These are phyloP conservation scores for Malthinus seriepunctatus DNA, from an alignment of 2,888 invertebrate genomes.

Conservation along the genomic window DNA sequence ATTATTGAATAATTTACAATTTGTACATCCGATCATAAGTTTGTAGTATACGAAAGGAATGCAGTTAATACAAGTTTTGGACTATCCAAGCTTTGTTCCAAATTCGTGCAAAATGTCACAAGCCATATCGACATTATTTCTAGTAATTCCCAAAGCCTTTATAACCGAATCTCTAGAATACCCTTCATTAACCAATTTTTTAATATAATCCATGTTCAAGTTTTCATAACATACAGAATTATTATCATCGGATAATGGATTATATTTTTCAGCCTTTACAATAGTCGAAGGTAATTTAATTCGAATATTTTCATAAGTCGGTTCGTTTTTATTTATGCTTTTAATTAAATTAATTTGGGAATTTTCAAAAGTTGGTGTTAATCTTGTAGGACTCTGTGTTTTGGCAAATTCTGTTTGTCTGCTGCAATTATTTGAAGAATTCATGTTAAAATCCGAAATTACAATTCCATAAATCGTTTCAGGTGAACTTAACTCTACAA, in stretches of 20 bases:
- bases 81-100: conserved; percentile 63
- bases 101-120: conserved; percentile 92
- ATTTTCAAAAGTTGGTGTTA: conserved; percentile 60
- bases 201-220: conserved; percentile 88
- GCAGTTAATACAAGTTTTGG: conserved; percentile 8
- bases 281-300: conserved; percentile 45
- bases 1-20: too few relatives aligned
- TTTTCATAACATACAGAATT: conserved; percentile 75
- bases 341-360: conserved; percentile 18
- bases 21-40: too few relatives aligned
- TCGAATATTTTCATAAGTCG: conserved; percentile 44
- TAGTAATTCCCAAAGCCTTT: conserved; percentile 87
- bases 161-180: conserved; percentile 91
- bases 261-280: conserved; percentile 43
- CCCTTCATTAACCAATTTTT: conserved; percentile 85
- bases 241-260: conserved; percentile 48
- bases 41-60: background rate
- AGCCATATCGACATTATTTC: conserved; percentile 95
- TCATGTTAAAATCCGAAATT: conserved; percentile 63
- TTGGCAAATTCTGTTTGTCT: conserved; percentile 39
- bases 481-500: conserved; percentile 64
- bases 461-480: conserved; percentile 75
- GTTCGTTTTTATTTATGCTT: conserved; percentile 20
- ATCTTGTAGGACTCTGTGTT: conserved; percentile 56
- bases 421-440: conserved; percentile 47